Conservation (phyloP, 2,113 vertebrate genomes). For the Ramphastos sulfuratus region DNA sequence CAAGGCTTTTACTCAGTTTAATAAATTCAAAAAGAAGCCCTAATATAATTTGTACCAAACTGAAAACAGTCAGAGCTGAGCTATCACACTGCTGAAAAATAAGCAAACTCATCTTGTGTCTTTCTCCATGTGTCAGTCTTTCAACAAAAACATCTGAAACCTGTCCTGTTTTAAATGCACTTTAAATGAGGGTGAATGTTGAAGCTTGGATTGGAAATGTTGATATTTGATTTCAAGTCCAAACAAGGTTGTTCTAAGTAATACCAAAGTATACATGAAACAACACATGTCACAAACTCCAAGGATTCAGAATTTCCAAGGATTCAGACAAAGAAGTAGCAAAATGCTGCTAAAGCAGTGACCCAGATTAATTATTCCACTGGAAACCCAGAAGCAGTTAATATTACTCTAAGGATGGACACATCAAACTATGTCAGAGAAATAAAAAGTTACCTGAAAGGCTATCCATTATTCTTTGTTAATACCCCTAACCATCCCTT, state of each 20-base stretch:
- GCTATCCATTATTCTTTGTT: not conserved
- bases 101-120: not conserved
- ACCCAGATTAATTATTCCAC: constrained; percentile 36
- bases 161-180: not conserved
- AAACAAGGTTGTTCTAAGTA: not conserved
- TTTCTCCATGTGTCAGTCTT: not conserved
- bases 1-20: not conserved
- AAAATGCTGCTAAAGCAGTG: not conserved
- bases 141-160: not conserved
- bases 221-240: constrained; percentile 16
- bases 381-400: constrained; percentile 2
- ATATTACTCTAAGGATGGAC: not conserved
- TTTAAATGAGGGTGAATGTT: not conserved
- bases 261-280: not conserved
- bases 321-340: not conserved
- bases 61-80: not conserved
- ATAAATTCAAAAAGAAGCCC: not conserved
- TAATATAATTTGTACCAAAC: not conserved
- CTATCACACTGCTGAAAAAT: not conserved
- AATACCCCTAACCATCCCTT: not conserved
- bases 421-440: not conserved
- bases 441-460: constrained; percentile 16
- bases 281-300: not conserved
- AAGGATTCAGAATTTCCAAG: constrained; percentile 15
- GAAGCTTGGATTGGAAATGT: not conserved